These are phyloP conservation scores for Nudaria mundana DNA, from an alignment of 2,888 invertebrate genomes.

Conservation along the genomic window DNA sequence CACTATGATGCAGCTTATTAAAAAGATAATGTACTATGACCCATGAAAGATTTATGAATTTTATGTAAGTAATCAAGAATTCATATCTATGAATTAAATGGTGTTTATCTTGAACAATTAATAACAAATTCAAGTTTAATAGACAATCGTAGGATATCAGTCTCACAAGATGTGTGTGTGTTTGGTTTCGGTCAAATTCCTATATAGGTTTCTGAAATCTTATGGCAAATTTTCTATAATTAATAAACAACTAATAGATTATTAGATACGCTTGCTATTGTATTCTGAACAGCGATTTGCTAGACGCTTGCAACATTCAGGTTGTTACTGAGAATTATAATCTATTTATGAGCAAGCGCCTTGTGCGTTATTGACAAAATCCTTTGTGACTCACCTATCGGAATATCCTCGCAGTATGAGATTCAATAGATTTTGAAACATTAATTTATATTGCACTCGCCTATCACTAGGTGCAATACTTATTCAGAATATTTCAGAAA, in stretches of 20 bases:
- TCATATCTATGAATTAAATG: not conserved
- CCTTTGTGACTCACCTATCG: slow-evolving; percentile 33
- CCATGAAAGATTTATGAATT: not conserved
- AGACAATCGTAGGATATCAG: no score
- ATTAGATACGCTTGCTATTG: slow-evolving; percentile 64
- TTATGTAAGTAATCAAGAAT: not conserved
- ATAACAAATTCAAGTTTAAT: not conserved
- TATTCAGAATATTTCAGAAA: no score
- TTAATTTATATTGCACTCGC: no score
- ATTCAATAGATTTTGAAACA: slow-evolving; percentile 16
- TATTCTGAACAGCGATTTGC: slow-evolving; percentile 32
- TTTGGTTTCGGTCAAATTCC: no score
- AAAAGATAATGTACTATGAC: not conserved
- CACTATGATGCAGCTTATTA: not conserved
- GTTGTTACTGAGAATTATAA: slow-evolving; percentile 41
- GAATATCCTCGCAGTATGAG: slow-evolving; percentile 15
- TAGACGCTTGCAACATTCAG: slow-evolving; percentile 43
- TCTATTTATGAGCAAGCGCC: slow-evolving; percentile 31
- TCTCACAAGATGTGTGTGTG: no score
- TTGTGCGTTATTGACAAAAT: slow-evolving; percentile 25
- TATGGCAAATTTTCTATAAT: slow-evolving; percentile 40
- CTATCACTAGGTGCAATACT: no score
- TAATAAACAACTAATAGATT: slow-evolving; percentile 61
- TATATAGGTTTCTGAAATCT: no score
- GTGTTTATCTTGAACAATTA: not conserved